Evolutionary conservation across 2,797 vertebrate genomes (phyloP).

Genomic region (Sternotherus odoratus): DNA sequence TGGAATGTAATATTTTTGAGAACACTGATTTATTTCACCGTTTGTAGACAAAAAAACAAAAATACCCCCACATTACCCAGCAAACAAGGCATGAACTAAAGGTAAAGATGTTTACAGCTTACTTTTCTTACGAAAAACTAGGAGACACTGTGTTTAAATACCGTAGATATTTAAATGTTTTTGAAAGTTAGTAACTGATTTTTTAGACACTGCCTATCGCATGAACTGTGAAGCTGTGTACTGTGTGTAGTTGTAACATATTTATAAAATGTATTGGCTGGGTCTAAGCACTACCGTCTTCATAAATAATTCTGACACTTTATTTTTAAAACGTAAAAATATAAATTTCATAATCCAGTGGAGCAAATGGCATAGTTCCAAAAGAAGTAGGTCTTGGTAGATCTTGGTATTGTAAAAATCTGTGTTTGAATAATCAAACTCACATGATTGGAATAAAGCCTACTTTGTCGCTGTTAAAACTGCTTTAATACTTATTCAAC

Average conservation of each 20-base stretch:
- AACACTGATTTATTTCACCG: slow-evolving; percentile 79
- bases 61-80: slow-evolving; percentile 75
- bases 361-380: slow-evolving; percentile 73
- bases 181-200: slow-evolving; percentile 87
- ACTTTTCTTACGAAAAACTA: slow-evolving; percentile 87
- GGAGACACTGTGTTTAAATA: slow-evolving; percentile 90
- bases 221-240: slow-evolving; percentile 93
- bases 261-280: slow-evolving; percentile 88
- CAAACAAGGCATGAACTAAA: slow-evolving; percentile 85
- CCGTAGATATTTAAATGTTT: slow-evolving; percentile 89
- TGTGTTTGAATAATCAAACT: slow-evolving; percentile 73
- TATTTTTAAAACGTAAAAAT: slow-evolving; percentile 79
- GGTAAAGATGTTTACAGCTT: slow-evolving; percentile 89
- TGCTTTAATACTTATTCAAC: slow-evolving; percentile 82
- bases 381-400: slow-evolving; percentile 78
- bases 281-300: slow-evolving; percentile 78
- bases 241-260: slow-evolving; percentile 93
- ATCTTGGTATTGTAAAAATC: slow-evolving; percentile 78
- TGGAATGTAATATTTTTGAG: slow-evolving; percentile 90
- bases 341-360: slow-evolving; percentile 76
- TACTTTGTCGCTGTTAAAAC: slow-evolving; percentile 78
- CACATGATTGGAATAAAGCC: slow-evolving; percentile 79
- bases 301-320: slow-evolving; percentile 72
- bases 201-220: slow-evolving; percentile 91
- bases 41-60: slow-evolving; percentile 74